phyloP scores from a whole-genome alignment of 2,888 invertebrate species.

The Teinopalpus imperialis region DNA sequence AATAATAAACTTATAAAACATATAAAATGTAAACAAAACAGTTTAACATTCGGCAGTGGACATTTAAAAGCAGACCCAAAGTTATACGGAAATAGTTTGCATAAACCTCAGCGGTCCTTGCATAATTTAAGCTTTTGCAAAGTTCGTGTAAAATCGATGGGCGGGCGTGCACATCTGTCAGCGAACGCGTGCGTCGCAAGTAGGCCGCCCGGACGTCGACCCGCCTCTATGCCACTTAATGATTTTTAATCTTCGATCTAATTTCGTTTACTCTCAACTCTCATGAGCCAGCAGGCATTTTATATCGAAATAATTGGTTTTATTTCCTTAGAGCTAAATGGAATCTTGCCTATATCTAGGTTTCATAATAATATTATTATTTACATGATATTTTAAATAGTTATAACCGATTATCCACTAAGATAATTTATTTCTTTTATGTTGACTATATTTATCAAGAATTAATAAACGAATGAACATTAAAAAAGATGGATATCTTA shows the following conservation, averaged over 20 bases:
- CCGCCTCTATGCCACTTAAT: conserved; percentile 29
- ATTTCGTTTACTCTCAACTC: conserved; percentile 18
- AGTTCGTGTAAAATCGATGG: conserved; percentile 23
- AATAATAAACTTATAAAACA: too few relatives aligned
- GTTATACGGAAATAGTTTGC: conserved; percentile 12
- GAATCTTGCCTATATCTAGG: too few relatives aligned
- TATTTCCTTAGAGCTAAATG: too few relatives aligned
- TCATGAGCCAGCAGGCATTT: conserved; percentile 4
- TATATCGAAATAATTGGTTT: neutral
- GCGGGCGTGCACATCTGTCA: conserved; percentile 15
- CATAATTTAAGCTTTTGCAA: conserved; percentile 16
- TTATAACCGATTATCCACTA: neutral
- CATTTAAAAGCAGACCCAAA: neutral
- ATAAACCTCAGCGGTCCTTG: conserved; percentile 10
- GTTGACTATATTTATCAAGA: neutral
- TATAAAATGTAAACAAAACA: neutral
- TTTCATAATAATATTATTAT: neutral
- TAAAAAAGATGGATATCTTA: too few relatives aligned
- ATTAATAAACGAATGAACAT: too few relatives aligned
- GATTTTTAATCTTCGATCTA: conserved; percentile 32
- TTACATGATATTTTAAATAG: neutral
- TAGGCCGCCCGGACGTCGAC: conserved; percentile 35
- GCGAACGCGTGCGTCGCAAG: conserved; percentile 26
- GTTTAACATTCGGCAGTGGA: neutral
- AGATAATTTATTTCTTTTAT: neutral